A percentile compares a stretch with the other conserved stretches of the same genome.
These are phyloP conservation scores for Digitonthophagus gazella DNA, from an alignment of 2,888 invertebrate species.

Conservation along the genomic window DNA sequence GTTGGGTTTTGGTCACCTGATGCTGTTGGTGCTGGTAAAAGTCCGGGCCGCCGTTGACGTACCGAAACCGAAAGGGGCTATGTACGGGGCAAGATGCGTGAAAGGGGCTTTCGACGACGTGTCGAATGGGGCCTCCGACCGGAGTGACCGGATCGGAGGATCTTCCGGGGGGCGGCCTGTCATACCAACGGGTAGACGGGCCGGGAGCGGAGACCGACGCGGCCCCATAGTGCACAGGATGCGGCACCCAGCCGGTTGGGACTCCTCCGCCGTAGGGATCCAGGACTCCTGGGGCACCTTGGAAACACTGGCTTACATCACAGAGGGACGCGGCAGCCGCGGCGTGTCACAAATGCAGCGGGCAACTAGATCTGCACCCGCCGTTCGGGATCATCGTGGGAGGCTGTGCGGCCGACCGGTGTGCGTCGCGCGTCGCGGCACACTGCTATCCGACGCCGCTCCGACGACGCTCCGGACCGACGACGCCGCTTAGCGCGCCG, in stretches of 20 bases:
- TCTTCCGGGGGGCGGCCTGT: conserved; percentile 45
- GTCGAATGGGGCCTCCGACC: conserved; percentile 51
- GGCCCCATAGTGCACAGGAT: conserved; percentile 41
- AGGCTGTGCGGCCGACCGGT: neutral
- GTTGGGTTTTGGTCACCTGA: neutral
- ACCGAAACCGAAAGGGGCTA: conserved; percentile 68
- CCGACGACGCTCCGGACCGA: neutral
- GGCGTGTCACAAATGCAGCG: conserved; percentile 18
- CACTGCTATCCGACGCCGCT: conserved; percentile 8
- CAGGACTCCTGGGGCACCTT: conserved; percentile 43
- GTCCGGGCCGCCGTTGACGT: conserved; percentile 54
- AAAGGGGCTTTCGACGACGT: conserved; percentile 53
- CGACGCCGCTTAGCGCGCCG: neutral
- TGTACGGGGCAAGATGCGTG: conserved; percentile 69
- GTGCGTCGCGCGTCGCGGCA: neutral
- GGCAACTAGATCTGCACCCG: conserved; percentile 2
- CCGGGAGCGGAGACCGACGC: conserved; percentile 37
- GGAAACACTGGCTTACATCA: conserved; percentile 18
- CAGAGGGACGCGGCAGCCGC: conserved; percentile 8
- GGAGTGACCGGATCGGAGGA: conserved; percentile 56
- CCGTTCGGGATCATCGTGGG: conserved; percentile 11
- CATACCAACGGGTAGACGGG: conserved; percentile 42
- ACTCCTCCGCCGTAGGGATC: conserved; percentile 52
- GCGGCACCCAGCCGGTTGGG: conserved; percentile 50
- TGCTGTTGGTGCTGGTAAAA: conserved; percentile 26